Evolutionary conservation across 2,113 vertebrate genomes (phyloP).

Genomic region (Tachysurus vachellii): DNA sequence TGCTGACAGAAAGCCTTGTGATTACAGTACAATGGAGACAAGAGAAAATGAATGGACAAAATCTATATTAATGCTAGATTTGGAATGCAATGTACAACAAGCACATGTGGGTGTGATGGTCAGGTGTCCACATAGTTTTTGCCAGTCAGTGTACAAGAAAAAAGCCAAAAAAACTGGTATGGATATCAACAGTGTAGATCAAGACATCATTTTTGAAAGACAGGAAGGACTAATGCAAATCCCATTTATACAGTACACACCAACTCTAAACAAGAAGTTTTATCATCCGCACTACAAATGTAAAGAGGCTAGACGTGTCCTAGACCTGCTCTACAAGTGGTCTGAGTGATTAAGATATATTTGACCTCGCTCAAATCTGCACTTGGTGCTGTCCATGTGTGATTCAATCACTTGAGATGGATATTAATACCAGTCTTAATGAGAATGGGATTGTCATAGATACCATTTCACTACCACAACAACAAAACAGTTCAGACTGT

Average conservation of each 20-base stretch:
- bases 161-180: not conserved
- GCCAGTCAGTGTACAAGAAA: not conserved
- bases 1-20: not conserved
- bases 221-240: not conserved
- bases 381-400: not conserved
- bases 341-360: not conserved
- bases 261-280: not conserved
- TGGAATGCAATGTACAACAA: not conserved
- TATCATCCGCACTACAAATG: not conserved
- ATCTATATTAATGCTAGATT: not conserved
- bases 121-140: not conserved
- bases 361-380: not conserved
- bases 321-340: not conserved
- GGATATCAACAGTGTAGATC: not conserved
- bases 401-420: not conserved
- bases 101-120: not conserved
- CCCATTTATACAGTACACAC: no score
- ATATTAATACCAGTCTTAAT: not conserved
- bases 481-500: constrained; percentile 34
- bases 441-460: not conserved
- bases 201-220: not conserved
- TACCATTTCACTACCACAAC: not conserved
- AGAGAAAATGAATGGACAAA: not conserved
- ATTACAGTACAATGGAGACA: not conserved
- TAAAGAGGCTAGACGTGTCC: not conserved